Evolutionary conservation across 2,797 vertebrate genomes (phyloP), one percentile per base, ranked within the genome.

Genomic region (Poeciliopsis gracilis): DNA sequence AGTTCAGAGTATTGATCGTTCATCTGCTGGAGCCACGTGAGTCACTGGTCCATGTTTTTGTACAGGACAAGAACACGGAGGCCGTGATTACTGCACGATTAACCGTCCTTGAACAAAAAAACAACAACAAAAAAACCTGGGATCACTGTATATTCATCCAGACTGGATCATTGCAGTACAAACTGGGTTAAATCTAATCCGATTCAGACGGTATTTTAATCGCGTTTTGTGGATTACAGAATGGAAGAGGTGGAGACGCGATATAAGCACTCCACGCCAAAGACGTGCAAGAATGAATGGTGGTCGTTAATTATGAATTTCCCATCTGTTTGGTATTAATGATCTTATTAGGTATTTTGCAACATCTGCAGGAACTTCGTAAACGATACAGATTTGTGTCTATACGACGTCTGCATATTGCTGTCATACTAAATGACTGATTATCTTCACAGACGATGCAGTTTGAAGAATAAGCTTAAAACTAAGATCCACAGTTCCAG

Each of bases 1-100:
- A 84, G 88, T n/a, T 91, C 88, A 82, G 67, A 86, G 59, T 87
- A 88, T 88, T 82, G 89, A 91, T 92, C 66, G 78, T 81, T 86
- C 84, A 78, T 69, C 72, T 74, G 79, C 25, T 78, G 30, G 3
- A 76, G 78, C 49, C 76, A 25, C 51, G 51, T 33, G 18, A 87
- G 72, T 63, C 72, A 59, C 70, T 67, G 77, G 80, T 61, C 43
- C 9, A n/a, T 78, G 77, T 72, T 36, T 75, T 51, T 67, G 18
- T 38, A 38, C 23, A 13, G 23, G 4, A 67, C 0, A 23, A 63
- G 41, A 38, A 67, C 30, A 23, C 10, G 23, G 41, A 9, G 33
- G 36, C 20, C 45, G n/a, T 36, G 46, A 51, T 46, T 33, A 75
- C 38, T n/a, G 13, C 23, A 51, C 18, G 23, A 15, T 41, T 25